phyloP scores from a whole-genome alignment of 35 echinoderm and acorn worm species.

The Anneissia japonica region DNA sequence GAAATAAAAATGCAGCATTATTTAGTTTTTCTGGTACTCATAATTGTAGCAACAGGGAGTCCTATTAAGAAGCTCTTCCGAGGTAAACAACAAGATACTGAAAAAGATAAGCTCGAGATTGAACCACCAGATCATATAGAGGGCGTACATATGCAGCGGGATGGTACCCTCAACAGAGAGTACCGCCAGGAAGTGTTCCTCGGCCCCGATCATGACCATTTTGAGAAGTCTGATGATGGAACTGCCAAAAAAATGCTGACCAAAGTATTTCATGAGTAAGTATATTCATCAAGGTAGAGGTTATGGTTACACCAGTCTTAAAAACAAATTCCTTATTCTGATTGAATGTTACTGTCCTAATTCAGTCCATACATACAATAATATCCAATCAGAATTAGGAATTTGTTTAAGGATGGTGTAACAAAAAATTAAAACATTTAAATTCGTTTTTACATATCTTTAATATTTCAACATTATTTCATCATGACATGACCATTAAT shows the following conservation, averaged over 20 bases:
- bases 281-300: background rate
- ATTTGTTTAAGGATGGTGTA: background rate
- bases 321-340: background rate
- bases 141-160: constrained; percentile 65
- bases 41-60: background rate
- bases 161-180: constrained; percentile 80
- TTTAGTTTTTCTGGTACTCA: background rate
- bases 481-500: no score
- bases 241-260: constrained; percentile 67
- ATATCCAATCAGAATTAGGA: background rate
- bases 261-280: constrained; percentile 71
- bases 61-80: background rate
- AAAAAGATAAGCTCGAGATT: constrained; percentile 18
- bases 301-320: background rate
- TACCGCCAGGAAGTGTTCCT: constrained; percentile 83
- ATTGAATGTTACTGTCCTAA: background rate
- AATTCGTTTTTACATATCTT: background rate
- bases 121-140: constrained; percentile 82
- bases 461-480: background rate
- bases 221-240: constrained; percentile 68
- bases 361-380: background rate
- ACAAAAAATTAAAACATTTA: background rate
- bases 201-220: constrained; percentile 84
- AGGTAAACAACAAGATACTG: background rate
- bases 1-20: background rate